Percentiles rank a stretch among this genome's conserved stretches.
Evolutionary conservation across 2,888 invertebrate genomes (phyloP).

Genomic region (Drosophila dives): DNA sequence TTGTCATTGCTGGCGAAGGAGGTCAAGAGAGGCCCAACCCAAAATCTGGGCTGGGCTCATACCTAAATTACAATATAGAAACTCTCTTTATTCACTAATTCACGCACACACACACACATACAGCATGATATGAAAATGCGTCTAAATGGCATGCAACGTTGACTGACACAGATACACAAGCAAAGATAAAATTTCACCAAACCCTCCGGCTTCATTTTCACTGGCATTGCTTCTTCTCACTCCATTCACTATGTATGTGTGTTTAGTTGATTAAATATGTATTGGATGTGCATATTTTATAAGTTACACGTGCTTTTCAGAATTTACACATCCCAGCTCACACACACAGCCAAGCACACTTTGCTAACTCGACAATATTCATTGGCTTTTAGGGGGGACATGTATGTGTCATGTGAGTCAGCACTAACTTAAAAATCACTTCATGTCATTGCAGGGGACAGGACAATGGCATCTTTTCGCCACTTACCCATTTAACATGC

Average conservation of each 20-base stretch:
- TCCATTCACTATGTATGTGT: slow-evolving; percentile 2
- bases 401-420: slow-evolving; percentile 26
- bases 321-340: slow-evolving; percentile 19
- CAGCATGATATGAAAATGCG: slow-evolving; percentile 36
- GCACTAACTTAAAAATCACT: slow-evolving; percentile 3
- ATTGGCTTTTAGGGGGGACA: slow-evolving; percentile 46
- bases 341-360: slow-evolving; percentile 4
- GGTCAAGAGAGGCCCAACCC: slow-evolving; percentile 42
- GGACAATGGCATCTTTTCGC: neutral
- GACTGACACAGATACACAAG: slow-evolving; percentile 19
- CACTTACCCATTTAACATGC: slow-evolving; percentile 68
- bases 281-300: slow-evolving; percentile 57
- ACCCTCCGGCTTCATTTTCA: neutral
- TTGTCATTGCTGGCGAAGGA: slow-evolving; percentile 45
- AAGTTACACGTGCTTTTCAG: slow-evolving; percentile 54
- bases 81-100: slow-evolving; percentile 33
- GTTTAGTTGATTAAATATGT: slow-evolving; percentile 65
- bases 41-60: slow-evolving; percentile 13
- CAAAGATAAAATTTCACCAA: slow-evolving; percentile 34
- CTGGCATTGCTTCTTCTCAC: slow-evolving; percentile 2
- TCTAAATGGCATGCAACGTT: slow-evolving; percentile 34
- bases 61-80: slow-evolving; percentile 13
- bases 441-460: slow-evolving; percentile 32
- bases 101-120: slow-evolving; percentile 8
- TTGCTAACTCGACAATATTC: slow-evolving; percentile 64